Evolutionary conservation across 92 coral and sea anemone genomes (phyloP), one percentile per base, ranked within the genome.

Genomic region (Zoanthus gigantus): DNA sequence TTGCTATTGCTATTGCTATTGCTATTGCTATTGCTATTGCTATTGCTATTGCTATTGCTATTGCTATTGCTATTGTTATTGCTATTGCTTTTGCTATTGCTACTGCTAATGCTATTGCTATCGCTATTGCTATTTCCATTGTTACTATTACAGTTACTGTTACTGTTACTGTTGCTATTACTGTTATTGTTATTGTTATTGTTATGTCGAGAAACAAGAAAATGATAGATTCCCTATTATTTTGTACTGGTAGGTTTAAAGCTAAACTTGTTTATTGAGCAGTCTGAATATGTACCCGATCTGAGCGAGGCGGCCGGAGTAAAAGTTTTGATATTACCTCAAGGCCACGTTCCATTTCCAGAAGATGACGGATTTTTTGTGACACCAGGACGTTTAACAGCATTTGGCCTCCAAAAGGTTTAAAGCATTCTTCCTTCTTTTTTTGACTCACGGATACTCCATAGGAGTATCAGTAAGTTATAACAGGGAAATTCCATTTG

Each of bases 231-330:
- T 7, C 0, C 12, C 10, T 50, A 7, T 50, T 0, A 7, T 50
- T 50, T 29, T 30, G n/a, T 32, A 29, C 74, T 46, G n/a, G 37
- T 85, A 96, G 98, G 98, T 34, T 83, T 96, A 42, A 90, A 89
- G 52, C 67, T 96, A 83, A 98, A 96, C 83, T 34, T 96, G 88
- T 96, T 92, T 78, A 72, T 96, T 31, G 93, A 93, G 83, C 98
- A 96, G 85, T 83, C 37, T 2, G 96, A 96, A 72, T 96, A 96
- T 83, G 85, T 96, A 28, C 84, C 92, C 0, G 92, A 90, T 50
- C 81, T 96, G 28, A 94, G 95, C 67, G 94, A 93, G 68, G 98
- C 95, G 83, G 98, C 98, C 15, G 98, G 98, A 5, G 94, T 90
- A 1, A 96, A 95, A 42, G 92, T 96, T 50, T 83, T 94, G 14